These are phyloP conservation scores for Oscheius myriophilus DNA, from an alignment of 2,888 invertebrate species.

Conservation along the genomic window DNA sequence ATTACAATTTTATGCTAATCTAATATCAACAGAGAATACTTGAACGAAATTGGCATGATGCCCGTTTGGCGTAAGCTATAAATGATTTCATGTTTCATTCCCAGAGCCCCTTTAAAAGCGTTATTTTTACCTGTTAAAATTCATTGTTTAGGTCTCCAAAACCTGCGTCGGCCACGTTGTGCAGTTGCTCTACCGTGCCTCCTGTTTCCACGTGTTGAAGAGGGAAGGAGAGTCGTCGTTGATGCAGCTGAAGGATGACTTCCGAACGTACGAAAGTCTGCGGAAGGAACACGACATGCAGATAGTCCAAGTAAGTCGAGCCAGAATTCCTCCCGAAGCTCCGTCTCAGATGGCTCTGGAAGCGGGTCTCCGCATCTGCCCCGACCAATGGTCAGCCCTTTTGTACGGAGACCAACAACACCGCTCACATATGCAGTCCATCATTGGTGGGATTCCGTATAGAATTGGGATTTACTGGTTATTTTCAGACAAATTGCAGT, in stretches of 20 bases:
- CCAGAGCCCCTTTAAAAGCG: not conserved
- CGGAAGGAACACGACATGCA: conserved; percentile 96
- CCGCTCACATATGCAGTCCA: conserved; percentile 93
- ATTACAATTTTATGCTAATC: too few species aligned
- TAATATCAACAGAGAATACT: too few species aligned
- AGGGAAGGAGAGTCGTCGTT: conserved; percentile 93
- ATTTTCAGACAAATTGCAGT: conserved; percentile 49
- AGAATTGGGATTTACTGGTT: not conserved
- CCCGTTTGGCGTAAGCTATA: too few species aligned
- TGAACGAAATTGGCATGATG: too few species aligned
- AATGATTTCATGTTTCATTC: too few species aligned
- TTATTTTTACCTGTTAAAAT: not conserved
- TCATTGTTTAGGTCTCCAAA: conserved; percentile 82
- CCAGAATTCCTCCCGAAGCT: not conserved
- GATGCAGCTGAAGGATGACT: conserved; percentile 81
- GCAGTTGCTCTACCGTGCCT: conserved; percentile 93
- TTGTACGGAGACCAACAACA: conserved; percentile 93
- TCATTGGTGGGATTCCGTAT: conserved; percentile 73
- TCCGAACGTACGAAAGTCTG: conserved; percentile 84
- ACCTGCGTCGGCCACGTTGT: conserved; percentile 99
- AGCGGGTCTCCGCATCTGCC: conserved; percentile 93
- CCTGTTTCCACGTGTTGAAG: conserved; percentile 88
- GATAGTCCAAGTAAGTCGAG: conserved; percentile 79
- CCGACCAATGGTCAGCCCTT: conserved; percentile 97
- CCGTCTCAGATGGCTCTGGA: conserved; percentile 84